Evolutionary conservation across 2,888 invertebrate genomes (phyloP).

Genomic region (Ypsolopha sequella): DNA sequence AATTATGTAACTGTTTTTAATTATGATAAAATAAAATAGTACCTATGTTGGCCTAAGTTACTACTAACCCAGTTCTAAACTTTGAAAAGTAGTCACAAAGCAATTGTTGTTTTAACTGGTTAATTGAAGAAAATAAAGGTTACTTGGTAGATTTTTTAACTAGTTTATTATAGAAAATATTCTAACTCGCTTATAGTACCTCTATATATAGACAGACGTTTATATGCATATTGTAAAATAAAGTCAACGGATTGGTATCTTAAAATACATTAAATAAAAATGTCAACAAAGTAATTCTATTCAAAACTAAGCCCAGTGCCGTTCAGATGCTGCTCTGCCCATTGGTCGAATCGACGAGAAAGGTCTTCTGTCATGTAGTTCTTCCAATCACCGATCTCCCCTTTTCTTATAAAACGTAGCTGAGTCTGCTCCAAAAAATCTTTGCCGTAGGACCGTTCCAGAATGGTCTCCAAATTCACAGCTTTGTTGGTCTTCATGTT

Average conservation of each 20-base stretch:
- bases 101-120: too few species aligned
- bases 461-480: conserved; percentile 78
- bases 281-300: conserved; percentile 20
- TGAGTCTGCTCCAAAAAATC: conserved; percentile 60
- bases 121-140: too few species aligned
- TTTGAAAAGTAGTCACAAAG: too few species aligned
- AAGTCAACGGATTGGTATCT: conserved; percentile 1
- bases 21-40: too few species aligned
- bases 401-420: conserved; percentile 79
- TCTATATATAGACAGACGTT: too few species aligned
- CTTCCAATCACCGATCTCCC: conserved; percentile 84
- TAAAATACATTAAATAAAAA: conserved; percentile 3
- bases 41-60: too few species aligned
- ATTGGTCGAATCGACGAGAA: conserved; percentile 78
- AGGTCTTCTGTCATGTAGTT: conserved; percentile 82
- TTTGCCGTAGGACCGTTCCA: conserved; percentile 64
- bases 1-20: too few species aligned
- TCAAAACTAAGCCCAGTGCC: conserved; percentile 75
- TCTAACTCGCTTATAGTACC: too few species aligned
- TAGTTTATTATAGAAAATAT: too few species aligned
- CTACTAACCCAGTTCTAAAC: too few species aligned
- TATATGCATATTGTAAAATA: too few species aligned
- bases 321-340: conserved; percentile 73
- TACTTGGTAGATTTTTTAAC: too few species aligned
- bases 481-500: conserved; percentile 87